Evolutionary conservation across 2,888 invertebrate genomes (phyloP).

Genomic region (Drosophila kokeensis): DNA sequence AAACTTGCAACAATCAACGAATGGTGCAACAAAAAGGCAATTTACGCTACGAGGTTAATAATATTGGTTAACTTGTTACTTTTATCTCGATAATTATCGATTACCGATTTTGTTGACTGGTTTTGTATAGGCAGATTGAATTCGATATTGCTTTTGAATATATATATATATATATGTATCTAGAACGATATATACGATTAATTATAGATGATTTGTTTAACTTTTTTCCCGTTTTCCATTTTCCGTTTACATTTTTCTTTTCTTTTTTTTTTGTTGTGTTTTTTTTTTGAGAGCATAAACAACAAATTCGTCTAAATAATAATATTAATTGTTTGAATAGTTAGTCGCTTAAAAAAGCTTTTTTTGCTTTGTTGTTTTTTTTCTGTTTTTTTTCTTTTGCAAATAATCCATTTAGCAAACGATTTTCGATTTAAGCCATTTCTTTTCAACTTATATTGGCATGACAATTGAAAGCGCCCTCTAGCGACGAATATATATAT

Average conservation of each 20-base stretch:
- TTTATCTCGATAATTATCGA: slow-evolving; percentile 2
- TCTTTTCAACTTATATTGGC: slow-evolving; percentile 3
- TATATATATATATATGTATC: neutral
- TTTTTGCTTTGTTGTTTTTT: neutral
- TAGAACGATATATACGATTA: slow-evolving; percentile 16
- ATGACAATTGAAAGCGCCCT: slow-evolving; percentile 21
- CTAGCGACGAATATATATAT: slow-evolving; percentile 12
- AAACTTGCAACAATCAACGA: slow-evolving; percentile 39
- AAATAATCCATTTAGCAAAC: slow-evolving; percentile 42
- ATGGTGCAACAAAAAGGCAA: slow-evolving; percentile 60
- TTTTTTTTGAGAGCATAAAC: slow-evolving; percentile 50
- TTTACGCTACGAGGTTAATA: slow-evolving; percentile 50
- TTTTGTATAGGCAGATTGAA: slow-evolving; percentile 28
- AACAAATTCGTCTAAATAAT: slow-evolving; percentile 71
- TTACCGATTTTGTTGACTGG: neutral
- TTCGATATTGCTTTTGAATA: slow-evolving; percentile 23
- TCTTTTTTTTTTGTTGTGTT: neutral
- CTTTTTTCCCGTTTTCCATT: neutral
- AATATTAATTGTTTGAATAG: slow-evolving; percentile 29
- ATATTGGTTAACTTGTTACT: slow-evolving; percentile 36
- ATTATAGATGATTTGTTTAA: slow-evolving; percentile 22
- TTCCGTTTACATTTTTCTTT: slow-evolving; percentile 5
- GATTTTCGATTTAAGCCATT: slow-evolving; percentile 27
- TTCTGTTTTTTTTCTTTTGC: slow-evolving; percentile 5
- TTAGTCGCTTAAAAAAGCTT: slow-evolving; percentile 12